Base-by-base conservation (phyloP, 1,140 invertebrate genomes). In the Papilio helenus region DNA sequence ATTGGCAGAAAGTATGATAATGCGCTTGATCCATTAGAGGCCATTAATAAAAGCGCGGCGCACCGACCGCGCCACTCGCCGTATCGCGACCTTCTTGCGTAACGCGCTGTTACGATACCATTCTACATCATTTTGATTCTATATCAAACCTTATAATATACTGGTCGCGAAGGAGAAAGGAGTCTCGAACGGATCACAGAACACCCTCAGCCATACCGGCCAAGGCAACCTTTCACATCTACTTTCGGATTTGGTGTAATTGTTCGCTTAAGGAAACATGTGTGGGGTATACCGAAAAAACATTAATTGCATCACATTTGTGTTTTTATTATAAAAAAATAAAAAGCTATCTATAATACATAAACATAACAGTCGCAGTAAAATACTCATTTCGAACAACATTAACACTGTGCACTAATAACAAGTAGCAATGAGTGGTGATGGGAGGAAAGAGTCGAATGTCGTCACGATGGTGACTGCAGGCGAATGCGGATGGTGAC, bases 371-470 rank as follows among this genome's bases (percentile, higher is more conserved):
- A 93, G 91, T 92, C 90, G 88, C 88, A 89, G 87, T 88, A 90
- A 89, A 89, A 89, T 89, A 90, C 86, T 87, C 85, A 84, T 89
- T 89, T 88, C 80, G 85, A 87, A 92, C 86, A 91, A 91, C 88
- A 88, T 88, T 92, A 93, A 93, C 91, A 93, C 86, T 90, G 91
- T 94, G 92, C 92, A 90, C 90, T 89, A 92, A 92, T 92, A 93
- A 94, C 92, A 90, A 94, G 90, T 93, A 90, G 87, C 85, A 82
- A 90, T 89, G 90, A 89, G 84, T 88, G 83, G 83, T 80, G 83
- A 91, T 84, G 81, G 88, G 81, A 81, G 82, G 79, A 82, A 83
- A 82, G 84, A 85, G 74, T 80, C 81, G 79, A 80, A 77, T 82
- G 79, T 83, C 79, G 81, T 85, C 77, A 77, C 68, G 65, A 72